Evolutionary conservation across 1,140 invertebrate genomes (phyloP).

Genomic region (Schlechtendalia chinensis): DNA sequence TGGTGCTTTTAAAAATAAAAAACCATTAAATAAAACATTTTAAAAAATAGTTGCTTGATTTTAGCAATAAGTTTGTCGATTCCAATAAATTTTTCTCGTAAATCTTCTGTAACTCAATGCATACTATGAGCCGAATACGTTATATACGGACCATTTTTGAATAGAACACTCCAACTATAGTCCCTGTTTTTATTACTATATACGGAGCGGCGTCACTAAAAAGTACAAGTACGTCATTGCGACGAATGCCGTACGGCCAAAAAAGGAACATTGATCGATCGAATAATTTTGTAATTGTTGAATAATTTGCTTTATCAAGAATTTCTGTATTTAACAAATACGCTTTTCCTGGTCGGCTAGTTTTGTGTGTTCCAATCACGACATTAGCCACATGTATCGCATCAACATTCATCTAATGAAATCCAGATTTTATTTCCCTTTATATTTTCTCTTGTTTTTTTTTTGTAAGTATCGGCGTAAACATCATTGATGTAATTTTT

Average conservation of each 20-base stretch:
- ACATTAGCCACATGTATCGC: neutral
- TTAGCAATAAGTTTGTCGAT: too few species aligned
- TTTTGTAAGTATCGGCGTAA: neutral
- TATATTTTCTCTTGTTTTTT: too few species aligned
- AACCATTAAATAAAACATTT: too few species aligned
- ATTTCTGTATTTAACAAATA: too few species aligned
- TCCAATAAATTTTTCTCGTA: neutral
- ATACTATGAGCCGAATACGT: neutral
- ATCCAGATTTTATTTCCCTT: neutral
- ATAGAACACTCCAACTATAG: neutral
- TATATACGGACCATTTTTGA: neutral
- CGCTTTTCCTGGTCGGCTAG: neutral
- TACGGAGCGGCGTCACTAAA: neutral
- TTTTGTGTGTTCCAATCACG: neutral
- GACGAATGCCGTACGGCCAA: neutral
- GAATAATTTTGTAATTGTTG: too few species aligned
- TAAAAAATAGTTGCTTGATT: too few species aligned
- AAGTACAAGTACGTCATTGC: too few species aligned
- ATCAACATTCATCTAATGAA: constrained; percentile 6
- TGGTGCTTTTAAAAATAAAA: neutral
- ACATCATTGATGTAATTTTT: constrained; percentile 17
- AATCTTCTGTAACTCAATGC: neutral
- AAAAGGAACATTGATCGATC: neutral
- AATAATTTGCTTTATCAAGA: too few species aligned
- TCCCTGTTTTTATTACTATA: neutral